phyloP scores from a whole-genome alignment of 2,888 invertebrate genomes.

The Hypena proboscidalis region DNA sequence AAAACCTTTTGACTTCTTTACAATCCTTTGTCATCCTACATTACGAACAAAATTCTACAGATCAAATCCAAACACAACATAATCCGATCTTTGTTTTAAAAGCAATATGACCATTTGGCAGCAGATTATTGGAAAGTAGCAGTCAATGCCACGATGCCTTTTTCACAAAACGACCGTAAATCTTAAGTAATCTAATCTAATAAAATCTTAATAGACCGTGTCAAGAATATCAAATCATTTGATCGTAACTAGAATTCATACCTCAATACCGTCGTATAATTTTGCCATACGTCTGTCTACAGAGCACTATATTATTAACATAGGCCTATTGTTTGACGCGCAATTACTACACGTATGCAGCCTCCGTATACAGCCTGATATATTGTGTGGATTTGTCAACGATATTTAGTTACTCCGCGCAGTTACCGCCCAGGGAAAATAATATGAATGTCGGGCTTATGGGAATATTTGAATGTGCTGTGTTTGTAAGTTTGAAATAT shows the following conservation, averaged over 20 bases:
- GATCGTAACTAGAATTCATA: constrained; percentile 34
- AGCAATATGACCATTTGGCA: too few relatives aligned
- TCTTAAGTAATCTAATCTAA: too few relatives aligned
- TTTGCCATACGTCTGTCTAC: constrained; percentile 80
- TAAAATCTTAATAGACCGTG: too few relatives aligned
- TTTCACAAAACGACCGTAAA: too few relatives aligned
- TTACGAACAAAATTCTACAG: too few relatives aligned
- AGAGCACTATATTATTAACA: constrained; percentile 79
- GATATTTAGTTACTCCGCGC: constrained; percentile 56
- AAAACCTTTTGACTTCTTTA: too few relatives aligned
- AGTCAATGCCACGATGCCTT: too few relatives aligned
- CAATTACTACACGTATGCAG: constrained; percentile 62
- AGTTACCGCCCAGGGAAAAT: constrained; percentile 15
- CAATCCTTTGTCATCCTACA: too few relatives aligned
- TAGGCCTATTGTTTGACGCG: constrained; percentile 76
- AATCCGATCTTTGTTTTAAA: too few relatives aligned
- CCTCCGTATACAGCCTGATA: constrained; percentile 45
- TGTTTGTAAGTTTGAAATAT: background rate
- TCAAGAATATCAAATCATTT: constrained; percentile 24
- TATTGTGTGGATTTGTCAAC: constrained; percentile 67
- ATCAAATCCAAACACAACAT: too few relatives aligned
- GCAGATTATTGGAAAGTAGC: too few relatives aligned
- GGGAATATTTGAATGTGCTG: constrained; percentile 26
- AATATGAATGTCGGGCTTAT: constrained; percentile 19
- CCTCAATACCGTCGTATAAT: constrained; percentile 70